Percentiles rank a stretch among this genome's conserved stretches.
phyloP scores from a whole-genome alignment of 2,888 invertebrate species.

The Drosophila phalerata region DNA sequence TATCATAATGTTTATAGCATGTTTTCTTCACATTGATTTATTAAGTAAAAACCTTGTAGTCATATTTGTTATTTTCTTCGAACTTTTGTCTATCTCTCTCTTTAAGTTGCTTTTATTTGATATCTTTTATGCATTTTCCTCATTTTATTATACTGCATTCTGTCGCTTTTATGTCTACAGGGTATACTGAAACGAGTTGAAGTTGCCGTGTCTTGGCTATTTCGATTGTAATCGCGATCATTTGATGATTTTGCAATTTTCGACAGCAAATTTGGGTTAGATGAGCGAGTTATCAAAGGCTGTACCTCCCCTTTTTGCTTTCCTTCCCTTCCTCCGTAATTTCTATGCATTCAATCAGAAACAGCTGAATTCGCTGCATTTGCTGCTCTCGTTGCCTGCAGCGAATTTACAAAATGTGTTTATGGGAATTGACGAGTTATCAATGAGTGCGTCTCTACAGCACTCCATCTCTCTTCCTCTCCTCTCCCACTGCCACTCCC shows the following conservation, averaged over 20 bases:
- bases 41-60: too few species aligned
- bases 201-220: constrained; percentile 22
- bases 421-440: background rate
- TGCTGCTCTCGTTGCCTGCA: constrained; percentile 3
- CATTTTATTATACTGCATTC: background rate
- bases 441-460: background rate
- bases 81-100: background rate
- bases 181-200: constrained; percentile 30
- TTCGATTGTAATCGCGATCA: constrained; percentile 44
- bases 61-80: too few species aligned
- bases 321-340: background rate
- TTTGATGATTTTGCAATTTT: constrained; percentile 57
- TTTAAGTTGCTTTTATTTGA: background rate
- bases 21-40: too few species aligned
- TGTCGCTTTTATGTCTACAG: constrained; percentile 6
- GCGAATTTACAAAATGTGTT: constrained; percentile 8
- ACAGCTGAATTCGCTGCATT: constrained; percentile 26
- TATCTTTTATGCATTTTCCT: background rate
- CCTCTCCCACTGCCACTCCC: background rate
- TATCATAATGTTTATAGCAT: too few species aligned
- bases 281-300: constrained; percentile 34
- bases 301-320: background rate
- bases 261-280: constrained; percentile 39
- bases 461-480: background rate
- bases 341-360: background rate